Base-by-base conservation (phyloP, 1,140 invertebrate species). In the Lordiphosa clarofinis region DNA sequence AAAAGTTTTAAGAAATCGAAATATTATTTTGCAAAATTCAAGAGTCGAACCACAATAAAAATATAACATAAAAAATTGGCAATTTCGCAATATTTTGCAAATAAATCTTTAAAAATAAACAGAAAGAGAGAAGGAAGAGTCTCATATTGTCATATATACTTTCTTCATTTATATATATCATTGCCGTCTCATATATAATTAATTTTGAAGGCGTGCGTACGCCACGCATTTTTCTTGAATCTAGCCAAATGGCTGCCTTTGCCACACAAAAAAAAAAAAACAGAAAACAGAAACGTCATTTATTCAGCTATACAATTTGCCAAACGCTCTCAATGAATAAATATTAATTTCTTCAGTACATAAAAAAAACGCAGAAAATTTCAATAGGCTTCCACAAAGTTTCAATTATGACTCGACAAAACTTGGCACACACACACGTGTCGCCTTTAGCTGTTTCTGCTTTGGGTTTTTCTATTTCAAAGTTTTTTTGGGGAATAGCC, bases 341-440 rank as follows among this genome's bases (percentile, higher is more conserved):
- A 54, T 67, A 75, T 66, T 72, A 38, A 55, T 60, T 68, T 24
- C 21, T 49, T 31, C 40, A 24, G 58, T 56, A 56, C 49, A 67
- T 58, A 42, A 61, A n/a, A n/a, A n/a, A 52, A 44, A 50, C 42
- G 42, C 24, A 13, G 8, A 46, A 46, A 49, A 56, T 31, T 56
- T 43, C 19, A n/a, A 42, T 44, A 67, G 61, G 60, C 61, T 67
- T 63, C 71, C 67, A 72, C 65, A 82, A 82, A 58, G 70, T 60
- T 68, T 72, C 72, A 82, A 76, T 82, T 82, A 81, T 81, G 76
- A 81, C 72, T 76, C 35, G 76, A 42, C 76, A 81, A 76, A 81
- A 76, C 55, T 67, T 68, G 4, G 36, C 35, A 82, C 76, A 81
- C n/a, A n/a, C 75, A 76, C 75, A 76, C 82, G 75, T 81, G 57